These are phyloP conservation scores for Talpa occidentalis DNA, from an alignment of 2,113 vertebrate species.

Conservation along the genomic window DNA sequence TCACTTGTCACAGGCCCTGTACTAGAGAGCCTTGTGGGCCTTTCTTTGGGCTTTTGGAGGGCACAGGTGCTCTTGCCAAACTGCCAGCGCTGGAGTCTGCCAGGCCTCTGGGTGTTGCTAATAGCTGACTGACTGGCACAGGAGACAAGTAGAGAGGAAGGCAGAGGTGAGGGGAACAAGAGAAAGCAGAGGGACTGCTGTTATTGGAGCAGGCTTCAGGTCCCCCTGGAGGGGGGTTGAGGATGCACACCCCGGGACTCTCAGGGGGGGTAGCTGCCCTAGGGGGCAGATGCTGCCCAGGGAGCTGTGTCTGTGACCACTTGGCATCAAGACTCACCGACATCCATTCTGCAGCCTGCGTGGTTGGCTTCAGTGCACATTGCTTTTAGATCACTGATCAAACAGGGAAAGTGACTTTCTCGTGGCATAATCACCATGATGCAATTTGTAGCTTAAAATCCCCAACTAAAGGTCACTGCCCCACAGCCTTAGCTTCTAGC, in stretches of 20 bases:
- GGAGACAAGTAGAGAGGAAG: not conserved
- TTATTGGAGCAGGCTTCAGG: not conserved
- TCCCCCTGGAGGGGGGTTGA: not conserved
- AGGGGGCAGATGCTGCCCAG: not conserved
- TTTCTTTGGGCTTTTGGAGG: not conserved
- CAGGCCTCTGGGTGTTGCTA: not conserved
- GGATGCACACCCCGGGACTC: accelerated
- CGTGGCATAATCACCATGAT: not conserved
- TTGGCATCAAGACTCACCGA: not conserved
- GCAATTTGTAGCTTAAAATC: not conserved
- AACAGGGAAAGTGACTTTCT: not conserved
- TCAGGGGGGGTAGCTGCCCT: not conserved
- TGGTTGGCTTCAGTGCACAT: not conserved
- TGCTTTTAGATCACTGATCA: not conserved
- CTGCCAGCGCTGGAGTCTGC: not conserved
- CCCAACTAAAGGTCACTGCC: not conserved
- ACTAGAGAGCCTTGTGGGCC: not conserved
- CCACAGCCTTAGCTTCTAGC: not conserved
- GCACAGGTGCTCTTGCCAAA: not conserved
- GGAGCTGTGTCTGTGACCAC: not conserved
- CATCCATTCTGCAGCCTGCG: not conserved
- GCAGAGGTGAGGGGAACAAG: not conserved
- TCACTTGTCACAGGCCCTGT: not conserved
- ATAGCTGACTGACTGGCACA: not conserved
- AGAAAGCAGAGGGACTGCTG: not conserved